These are phyloP conservation scores for Temnopleurus reevesii DNA, from an alignment of 53 echinoderm and acorn worm genomes.

Conservation along the genomic window DNA sequence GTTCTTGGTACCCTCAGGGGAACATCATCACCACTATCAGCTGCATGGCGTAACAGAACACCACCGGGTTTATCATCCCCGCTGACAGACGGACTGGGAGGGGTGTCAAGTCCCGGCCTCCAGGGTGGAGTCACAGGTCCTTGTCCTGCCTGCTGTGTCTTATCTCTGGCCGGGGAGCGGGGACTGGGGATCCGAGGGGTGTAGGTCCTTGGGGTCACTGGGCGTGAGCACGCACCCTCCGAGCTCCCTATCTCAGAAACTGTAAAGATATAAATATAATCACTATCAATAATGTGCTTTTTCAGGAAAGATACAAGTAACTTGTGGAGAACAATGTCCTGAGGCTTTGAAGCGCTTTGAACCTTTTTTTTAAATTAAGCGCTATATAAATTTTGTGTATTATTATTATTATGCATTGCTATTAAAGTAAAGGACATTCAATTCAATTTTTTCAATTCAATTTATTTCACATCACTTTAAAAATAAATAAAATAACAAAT, in stretches of 20 bases:
- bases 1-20: background rate
- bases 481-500: too few species aligned
- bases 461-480: too few species aligned
- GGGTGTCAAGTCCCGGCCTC: background rate
- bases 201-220: conserved; percentile 34
- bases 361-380: too few species aligned
- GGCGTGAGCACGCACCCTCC: conserved; percentile 28
- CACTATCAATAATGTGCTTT: too few species aligned
- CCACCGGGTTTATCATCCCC: background rate
- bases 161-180: background rate
- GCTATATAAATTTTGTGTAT: too few species aligned
- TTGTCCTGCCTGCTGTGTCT: background rate
- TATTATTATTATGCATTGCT: too few species aligned
- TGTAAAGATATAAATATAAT: too few species aligned
- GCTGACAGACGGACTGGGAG: background rate
- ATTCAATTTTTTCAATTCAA: too few species aligned
- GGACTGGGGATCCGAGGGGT: conserved; percentile 32
- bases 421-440: too few species aligned
- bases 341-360: too few species aligned
- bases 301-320: too few species aligned
- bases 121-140: background rate
- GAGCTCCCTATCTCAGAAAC: conserved; percentile 55
- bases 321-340: too few species aligned
- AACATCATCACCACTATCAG: background rate
- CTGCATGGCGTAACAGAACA: background rate